Conservation (phyloP, 2,888 invertebrate genomes). For the Lottia scabra region DNA sequence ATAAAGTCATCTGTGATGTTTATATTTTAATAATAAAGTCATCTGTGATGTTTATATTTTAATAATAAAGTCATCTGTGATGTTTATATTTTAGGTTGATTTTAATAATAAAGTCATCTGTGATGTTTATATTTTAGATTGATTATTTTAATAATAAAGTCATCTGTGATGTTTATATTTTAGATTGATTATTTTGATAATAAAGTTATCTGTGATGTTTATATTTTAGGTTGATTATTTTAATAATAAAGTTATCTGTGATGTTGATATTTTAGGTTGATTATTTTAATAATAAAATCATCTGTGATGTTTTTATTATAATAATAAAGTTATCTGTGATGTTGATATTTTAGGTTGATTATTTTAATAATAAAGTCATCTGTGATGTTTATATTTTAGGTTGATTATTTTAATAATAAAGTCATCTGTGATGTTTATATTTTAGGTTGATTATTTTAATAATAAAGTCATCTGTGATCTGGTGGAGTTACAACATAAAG, state of each 20-base stretch:
- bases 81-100: no score
- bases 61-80: no score
- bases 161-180: slow-evolving; percentile 77
- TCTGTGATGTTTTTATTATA: slow-evolving; percentile 97
- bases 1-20: no score
- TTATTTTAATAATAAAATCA: slow-evolving; percentile 96
- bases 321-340: slow-evolving; percentile 76
- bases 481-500: slow-evolving; percentile 93
- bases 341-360: slow-evolving; percentile 76
- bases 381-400: slow-evolving; percentile 96
- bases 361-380: slow-evolving; percentile 97
- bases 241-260: slow-evolving; percentile 94
- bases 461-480: slow-evolving; percentile 96
- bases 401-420: slow-evolving; percentile 98
- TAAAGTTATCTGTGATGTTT: slow-evolving; percentile 94
- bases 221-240: slow-evolving; percentile 93
- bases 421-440: slow-evolving; percentile 78
- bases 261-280: slow-evolving; percentile 81
- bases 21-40: no score
- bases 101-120: slow-evolving; percentile 97
- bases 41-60: no score
- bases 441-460: slow-evolving; percentile 90
- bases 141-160: slow-evolving; percentile 92
- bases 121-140: slow-evolving; percentile 91
- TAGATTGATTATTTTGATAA: slow-evolving; percentile 95